Evolutionary conservation across 2,888 invertebrate genomes (phyloP).

Genomic region (Antheraea yamamai): DNA sequence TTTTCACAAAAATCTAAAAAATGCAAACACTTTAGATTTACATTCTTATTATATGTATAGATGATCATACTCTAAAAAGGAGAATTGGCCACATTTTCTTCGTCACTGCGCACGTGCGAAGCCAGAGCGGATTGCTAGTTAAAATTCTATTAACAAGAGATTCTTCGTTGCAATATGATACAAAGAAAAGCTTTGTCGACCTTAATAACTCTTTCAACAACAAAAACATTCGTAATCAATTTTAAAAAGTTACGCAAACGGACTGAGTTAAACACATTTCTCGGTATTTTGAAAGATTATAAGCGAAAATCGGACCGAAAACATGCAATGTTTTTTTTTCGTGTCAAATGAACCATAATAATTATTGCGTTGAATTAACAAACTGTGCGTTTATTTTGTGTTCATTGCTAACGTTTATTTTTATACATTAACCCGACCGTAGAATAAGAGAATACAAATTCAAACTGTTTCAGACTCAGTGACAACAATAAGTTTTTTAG

Average conservation of each 20-base stretch:
- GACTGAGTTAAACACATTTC: not conserved
- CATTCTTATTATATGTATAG: no score
- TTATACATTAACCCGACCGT: not conserved
- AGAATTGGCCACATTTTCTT: no score
- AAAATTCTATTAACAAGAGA: not conserved
- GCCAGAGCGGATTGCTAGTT: no score
- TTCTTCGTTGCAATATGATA: not conserved
- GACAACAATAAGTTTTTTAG: no score
- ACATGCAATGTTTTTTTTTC: not conserved
- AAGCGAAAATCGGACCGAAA: not conserved
- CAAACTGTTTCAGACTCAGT: no score
- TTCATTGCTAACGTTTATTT: not conserved
- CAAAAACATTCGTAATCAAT: not conserved
- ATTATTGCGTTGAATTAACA: not conserved
- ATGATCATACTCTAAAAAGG: no score
- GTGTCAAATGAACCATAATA: conserved; percentile 5
- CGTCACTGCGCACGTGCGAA: no score
- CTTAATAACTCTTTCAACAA: conserved; percentile 6
- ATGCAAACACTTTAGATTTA: no score
- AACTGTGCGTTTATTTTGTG: not conserved
- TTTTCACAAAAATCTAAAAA: no score
- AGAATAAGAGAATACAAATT: no score
- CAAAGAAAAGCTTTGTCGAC: not conserved
- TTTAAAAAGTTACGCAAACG: conserved; percentile 1
- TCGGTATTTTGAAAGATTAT: conserved; percentile 3